Percentiles rank a stretch among this genome's conserved stretches.
Conservation (phyloP, 2,888 invertebrate species). For the Trachelus troglodyta region DNA sequence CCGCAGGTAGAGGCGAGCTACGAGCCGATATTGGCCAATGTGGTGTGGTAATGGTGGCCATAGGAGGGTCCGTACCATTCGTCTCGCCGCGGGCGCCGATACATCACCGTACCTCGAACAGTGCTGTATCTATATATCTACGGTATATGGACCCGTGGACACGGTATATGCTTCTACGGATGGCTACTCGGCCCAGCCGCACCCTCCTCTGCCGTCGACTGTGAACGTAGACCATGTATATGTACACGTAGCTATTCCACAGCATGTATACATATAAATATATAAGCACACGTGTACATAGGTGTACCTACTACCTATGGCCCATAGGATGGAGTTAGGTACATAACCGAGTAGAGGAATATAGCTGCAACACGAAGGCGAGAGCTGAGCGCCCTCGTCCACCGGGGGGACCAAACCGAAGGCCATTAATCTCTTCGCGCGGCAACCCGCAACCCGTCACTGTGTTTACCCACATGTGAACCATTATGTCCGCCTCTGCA, state of each 20-base stretch:
- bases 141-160: constrained; percentile 24
- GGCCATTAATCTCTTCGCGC: constrained; percentile 65
- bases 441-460: constrained; percentile 65
- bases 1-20: constrained; percentile 10
- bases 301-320: constrained; percentile 13
- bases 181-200: constrained; percentile 57
- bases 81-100: constrained; percentile 63
- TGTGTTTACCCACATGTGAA: constrained; percentile 66
- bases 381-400: constrained; percentile 22
- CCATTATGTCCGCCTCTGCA: constrained; percentile 65
- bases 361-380: constrained; percentile 7
- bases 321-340: constrained; percentile 1
- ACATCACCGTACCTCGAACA: constrained; percentile 61
- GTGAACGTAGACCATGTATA: background rate
- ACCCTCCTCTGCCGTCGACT: constrained; percentile 44
- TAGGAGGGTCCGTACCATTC: constrained; percentile 59
- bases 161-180: constrained; percentile 51
- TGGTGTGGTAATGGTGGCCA: constrained; percentile 57
- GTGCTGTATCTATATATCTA: constrained; percentile 31
- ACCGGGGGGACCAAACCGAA: constrained; percentile 52
- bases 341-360: constrained; percentile 4
- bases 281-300: background rate
- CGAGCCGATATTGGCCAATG: constrained; percentile 52
- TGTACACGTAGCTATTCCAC: background rate
- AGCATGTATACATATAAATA: background rate